These are phyloP conservation scores for Dioctria linearis DNA, from an alignment of 2,888 invertebrate species.

Conservation along the genomic window DNA sequence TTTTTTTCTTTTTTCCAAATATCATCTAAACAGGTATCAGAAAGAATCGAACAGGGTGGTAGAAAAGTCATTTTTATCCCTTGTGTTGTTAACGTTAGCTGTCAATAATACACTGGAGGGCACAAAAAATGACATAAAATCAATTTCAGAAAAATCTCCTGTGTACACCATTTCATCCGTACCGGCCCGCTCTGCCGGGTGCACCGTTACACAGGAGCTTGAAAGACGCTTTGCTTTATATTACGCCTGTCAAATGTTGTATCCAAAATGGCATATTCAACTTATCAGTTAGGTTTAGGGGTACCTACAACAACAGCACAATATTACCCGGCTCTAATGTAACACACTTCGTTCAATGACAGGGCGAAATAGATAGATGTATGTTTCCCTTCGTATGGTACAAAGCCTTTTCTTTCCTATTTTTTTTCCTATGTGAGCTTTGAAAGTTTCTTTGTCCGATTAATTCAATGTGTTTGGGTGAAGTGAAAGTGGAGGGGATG, in stretches of 20 bases:
- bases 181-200: neutral
- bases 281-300: conserved; percentile 2
- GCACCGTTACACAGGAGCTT: neutral
- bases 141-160: conserved; percentile 51
- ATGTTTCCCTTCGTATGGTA: conserved; percentile 25
- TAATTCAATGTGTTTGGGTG: conserved; percentile 42
- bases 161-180: neutral
- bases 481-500: neutral
- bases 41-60: neutral
- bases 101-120: conserved; percentile 24
- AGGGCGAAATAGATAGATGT: conserved; percentile 14
- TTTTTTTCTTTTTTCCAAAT: neutral
- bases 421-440: conserved; percentile 22
- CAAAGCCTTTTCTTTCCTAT: conserved; percentile 28
- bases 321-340: conserved; percentile 21
- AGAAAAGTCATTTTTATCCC: conserved; percentile 33
- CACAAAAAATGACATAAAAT: conserved; percentile 54
- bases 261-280: conserved; percentile 40
- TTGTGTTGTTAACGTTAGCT: conserved; percentile 8
- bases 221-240: conserved; percentile 17
- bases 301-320: neutral
- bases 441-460: conserved; percentile 36
- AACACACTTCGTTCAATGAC: conserved; percentile 12
- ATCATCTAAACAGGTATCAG: neutral
- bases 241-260: conserved; percentile 2